These are phyloP conservation scores for Geopemphigus sp. DNA, from an alignment of 1,140 invertebrate genomes.

Conservation along the genomic window DNA sequence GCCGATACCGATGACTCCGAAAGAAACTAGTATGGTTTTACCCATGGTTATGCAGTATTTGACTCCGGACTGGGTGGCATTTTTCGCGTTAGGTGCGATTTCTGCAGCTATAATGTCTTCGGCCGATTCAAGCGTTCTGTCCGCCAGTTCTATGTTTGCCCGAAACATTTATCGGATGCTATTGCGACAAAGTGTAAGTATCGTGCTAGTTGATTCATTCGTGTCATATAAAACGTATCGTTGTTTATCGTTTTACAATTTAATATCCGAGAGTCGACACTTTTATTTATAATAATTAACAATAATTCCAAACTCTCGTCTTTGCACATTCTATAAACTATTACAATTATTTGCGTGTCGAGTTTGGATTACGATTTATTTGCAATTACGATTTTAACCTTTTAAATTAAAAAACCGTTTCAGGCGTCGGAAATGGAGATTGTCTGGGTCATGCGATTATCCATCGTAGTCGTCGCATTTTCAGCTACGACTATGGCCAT, in stretches of 20 bases:
- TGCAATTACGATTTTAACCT: background rate
- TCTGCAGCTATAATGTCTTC: slow-evolving; percentile 98
- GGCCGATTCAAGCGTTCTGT: slow-evolving; percentile 94
- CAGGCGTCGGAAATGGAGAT: slow-evolving; percentile 94
- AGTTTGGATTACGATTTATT: background rate
- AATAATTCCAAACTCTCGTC: too few relatives aligned
- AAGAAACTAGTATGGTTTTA: slow-evolving; percentile 88
- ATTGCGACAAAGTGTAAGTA: slow-evolving; percentile 80
- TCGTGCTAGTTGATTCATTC: too few relatives aligned
- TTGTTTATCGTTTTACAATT: too few relatives aligned
- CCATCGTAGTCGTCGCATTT: slow-evolving; percentile 89
- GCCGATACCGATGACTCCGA: slow-evolving; percentile 68
- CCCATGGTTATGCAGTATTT: slow-evolving; percentile 96
- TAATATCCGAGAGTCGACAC: too few relatives aligned
- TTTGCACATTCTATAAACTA: too few relatives aligned
- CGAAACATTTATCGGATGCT: slow-evolving; percentile 96
- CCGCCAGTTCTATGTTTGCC: slow-evolving; percentile 97
- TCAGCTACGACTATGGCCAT: slow-evolving; percentile 93
- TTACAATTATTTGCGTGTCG: too few relatives aligned
- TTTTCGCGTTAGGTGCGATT: slow-evolving; percentile 96
- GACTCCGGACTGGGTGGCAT: slow-evolving; percentile 90
- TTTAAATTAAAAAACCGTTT: slow-evolving; percentile 47
- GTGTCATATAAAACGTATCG: too few relatives aligned
- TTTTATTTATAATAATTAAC: too few relatives aligned
- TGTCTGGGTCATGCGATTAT: slow-evolving; percentile 94